Base-by-base conservation (phyloP, 2,888 invertebrate species). In the Timema cristinae region DNA sequence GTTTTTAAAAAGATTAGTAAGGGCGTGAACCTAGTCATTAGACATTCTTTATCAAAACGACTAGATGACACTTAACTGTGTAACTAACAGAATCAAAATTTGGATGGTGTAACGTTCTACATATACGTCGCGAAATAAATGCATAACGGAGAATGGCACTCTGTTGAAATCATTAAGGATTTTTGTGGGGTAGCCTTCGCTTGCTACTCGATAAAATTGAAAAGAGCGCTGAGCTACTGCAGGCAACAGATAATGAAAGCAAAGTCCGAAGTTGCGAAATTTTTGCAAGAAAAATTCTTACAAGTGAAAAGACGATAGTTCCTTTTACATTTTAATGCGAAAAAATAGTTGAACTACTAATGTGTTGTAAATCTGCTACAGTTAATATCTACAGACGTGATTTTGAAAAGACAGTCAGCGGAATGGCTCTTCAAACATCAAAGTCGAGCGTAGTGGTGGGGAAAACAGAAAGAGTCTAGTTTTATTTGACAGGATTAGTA, bases 271-370 rank as follows among this genome's bases (percentile, higher is more conserved):
- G 54, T 54, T 54, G 11, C 54, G 4, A 54, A 7, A 9, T 7
- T 61, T 61, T 61, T 48, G 32, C 32, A 61, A 61, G 61, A 61
- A 61, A 61, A 15, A 11, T 61, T 61, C 13, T 61, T 1, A 47
- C 16, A 2, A 32, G 4, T 4, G 9, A 61, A 61, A 8, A 16
- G 2, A 61, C 6, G 6, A 61, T 16, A 61, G 1, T 54, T 54
- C 54, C n/a, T n/a, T 11, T n/a, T 54, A 54, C n/a, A 61, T 61
- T 16, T 61, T 13, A 61, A 61, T 61, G 61, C 61, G 16, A 61
- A 1, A 61, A 61, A 13, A 16, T 1, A 61, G 2, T 6, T 61
- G 61, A 61, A 48, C 10, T 16, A 47, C 56, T 32, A 32, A 32
- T 32, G 1, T 32, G 1, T 32, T 2, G 32, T 32, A 32, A 32